A percentile compares a stretch with the other conserved stretches of the same genome.
Conservation (phyloP, 2,797 vertebrate species). For the Pterois miles region DNA sequence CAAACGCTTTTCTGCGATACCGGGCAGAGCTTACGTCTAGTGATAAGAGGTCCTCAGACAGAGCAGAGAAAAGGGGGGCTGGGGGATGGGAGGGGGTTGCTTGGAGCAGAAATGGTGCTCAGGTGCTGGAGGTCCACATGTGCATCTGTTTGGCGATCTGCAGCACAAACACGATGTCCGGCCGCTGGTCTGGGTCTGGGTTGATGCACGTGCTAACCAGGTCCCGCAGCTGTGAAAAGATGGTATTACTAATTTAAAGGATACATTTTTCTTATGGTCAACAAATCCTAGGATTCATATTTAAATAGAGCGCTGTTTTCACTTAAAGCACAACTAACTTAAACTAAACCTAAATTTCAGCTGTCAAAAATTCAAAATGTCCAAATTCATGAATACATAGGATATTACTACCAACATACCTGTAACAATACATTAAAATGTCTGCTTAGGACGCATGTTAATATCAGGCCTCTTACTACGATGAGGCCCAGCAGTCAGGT, state of each 20-base stretch:
- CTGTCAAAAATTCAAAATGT: fast-evolving
- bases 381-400: too few relatives aligned
- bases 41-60: conserved; percentile 24
- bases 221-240: conserved; percentile 85
- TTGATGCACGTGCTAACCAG: conserved; percentile 95
- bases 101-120: conserved; percentile 53
- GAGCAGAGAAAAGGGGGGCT: conserved; percentile 11
- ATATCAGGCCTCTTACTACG: too few relatives aligned
- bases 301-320: too few relatives aligned
- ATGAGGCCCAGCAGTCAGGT: not conserved
- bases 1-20: conserved; percentile 16
- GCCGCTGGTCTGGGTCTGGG: conserved; percentile 89
- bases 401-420: too few relatives aligned
- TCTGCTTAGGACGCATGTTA: too few relatives aligned
- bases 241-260: not conserved
- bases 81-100: not conserved
- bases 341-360: too few relatives aligned
- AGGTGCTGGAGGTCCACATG: conserved; percentile 90
- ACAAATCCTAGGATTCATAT: not conserved
- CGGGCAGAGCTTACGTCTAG: conserved; percentile 9
- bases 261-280: not conserved
- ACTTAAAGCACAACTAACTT: too few relatives aligned
- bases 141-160: conserved; percentile 94
- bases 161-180: conserved; percentile 92
- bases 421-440: too few relatives aligned